These are phyloP conservation scores for Ciconia stormi DNA, from an alignment of 2,113 vertebrate genomes.

Conservation along the genomic window DNA sequence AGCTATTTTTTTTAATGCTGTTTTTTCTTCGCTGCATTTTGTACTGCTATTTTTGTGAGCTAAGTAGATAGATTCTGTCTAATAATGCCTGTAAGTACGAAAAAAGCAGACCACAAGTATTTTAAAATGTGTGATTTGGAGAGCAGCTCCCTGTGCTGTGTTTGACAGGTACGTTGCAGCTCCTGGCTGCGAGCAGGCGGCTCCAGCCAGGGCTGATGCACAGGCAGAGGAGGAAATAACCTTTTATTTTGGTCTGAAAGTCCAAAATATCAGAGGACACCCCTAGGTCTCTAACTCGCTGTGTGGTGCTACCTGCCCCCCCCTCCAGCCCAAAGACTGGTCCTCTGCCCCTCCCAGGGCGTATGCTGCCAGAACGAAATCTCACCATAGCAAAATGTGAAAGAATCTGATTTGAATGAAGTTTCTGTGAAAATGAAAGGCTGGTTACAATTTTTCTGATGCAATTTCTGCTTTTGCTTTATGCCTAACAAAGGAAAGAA, in stretches of 20 bases:
- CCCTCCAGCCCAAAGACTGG: accelerated
- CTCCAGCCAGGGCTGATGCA: background rate
- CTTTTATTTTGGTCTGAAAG: background rate
- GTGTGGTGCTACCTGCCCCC: background rate
- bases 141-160: background rate
- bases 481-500: background rate
- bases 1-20: background rate
- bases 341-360: background rate
- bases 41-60: background rate
- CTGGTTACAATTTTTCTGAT: background rate
- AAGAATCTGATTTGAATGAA: background rate
- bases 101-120: background rate
- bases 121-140: background rate
- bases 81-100: background rate
- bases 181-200: background rate
- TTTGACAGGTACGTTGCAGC: background rate
- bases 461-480: background rate
- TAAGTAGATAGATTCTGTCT: background rate
- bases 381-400: accelerated
- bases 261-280: background rate
- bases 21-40: background rate
- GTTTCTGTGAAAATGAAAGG: background rate
- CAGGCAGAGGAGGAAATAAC: background rate
- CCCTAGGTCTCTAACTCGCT: accelerated
- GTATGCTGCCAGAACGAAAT: background rate